These are phyloP conservation scores for Recurvirostra avosetta DNA, from an alignment of 2,113 vertebrate genomes.

Conservation along the genomic window DNA sequence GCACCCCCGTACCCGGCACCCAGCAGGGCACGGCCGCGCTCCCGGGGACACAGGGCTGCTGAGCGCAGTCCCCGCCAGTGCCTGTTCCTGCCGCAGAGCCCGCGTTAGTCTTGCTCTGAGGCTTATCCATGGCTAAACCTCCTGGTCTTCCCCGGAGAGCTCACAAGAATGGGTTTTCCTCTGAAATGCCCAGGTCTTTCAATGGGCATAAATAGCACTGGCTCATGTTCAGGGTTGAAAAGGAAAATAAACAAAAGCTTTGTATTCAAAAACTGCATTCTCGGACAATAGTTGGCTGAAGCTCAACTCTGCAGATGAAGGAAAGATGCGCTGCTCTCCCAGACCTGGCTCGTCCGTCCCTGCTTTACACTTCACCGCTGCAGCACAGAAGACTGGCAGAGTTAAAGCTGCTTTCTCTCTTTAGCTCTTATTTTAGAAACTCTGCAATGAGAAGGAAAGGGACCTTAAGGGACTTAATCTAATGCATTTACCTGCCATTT, in stretches of 20 bases:
- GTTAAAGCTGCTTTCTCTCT: neutral
- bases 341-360: neutral
- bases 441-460: neutral
- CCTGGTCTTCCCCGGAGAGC: neutral
- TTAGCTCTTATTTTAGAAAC: rapidly evolving
- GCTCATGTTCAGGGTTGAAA: rapidly evolving
- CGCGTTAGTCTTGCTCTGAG: rapidly evolving
- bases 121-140: rapidly evolving
- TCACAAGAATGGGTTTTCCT: rapidly evolving
- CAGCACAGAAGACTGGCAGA: neutral
- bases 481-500: neutral
- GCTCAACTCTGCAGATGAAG: neutral
- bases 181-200: too few relatives aligned
- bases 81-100: too few relatives aligned
- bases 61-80: neutral
- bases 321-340: neutral
- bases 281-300: rapidly evolving
- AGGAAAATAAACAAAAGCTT: neutral
- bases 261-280: neutral
- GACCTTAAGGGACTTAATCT: neutral
- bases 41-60: too few relatives aligned
- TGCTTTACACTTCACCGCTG: too few relatives aligned
- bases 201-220: neutral
- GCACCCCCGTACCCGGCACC: too few relatives aligned
- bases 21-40: too few relatives aligned